A percentile compares a stretch with the other conserved stretches of the same genome.
Conservation (phyloP, 2,888 invertebrate species). For the Entomobrya proxima region DNA sequence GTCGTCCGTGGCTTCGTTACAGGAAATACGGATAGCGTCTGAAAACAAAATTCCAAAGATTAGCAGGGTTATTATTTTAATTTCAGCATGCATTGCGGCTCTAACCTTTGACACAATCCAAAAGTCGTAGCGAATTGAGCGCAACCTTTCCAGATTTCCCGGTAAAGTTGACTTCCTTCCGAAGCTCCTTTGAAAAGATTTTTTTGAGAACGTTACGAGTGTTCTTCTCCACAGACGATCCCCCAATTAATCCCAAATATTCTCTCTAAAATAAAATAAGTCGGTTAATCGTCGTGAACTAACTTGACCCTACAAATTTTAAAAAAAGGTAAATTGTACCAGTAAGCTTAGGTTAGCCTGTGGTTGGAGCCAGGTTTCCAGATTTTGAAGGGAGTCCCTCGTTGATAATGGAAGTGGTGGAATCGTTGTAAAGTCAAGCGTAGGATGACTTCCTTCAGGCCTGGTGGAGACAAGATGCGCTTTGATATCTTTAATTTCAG, state of each 20-base stretch:
- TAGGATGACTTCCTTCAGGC: not conserved
- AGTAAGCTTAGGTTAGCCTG: too few species aligned
- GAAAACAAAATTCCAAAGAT: not conserved
- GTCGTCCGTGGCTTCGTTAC: not conserved
- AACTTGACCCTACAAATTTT: too few species aligned
- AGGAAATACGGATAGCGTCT: not conserved
- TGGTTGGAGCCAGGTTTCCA: too few species aligned
- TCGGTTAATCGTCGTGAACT: too few species aligned
- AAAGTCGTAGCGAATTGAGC: not conserved
- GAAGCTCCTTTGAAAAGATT: not conserved
- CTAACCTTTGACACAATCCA: not conserved
- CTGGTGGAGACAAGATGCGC: not conserved
- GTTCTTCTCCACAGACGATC: not conserved
- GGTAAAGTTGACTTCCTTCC: not conserved
- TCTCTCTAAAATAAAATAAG: not conserved
- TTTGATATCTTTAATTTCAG: not conserved
- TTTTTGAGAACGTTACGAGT: not conserved
- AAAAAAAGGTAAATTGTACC: too few species aligned
- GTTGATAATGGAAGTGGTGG: too few species aligned
- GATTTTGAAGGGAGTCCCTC: too few species aligned
- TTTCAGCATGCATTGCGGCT: not conserved
- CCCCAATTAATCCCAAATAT: not conserved
- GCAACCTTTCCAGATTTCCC: not conserved
- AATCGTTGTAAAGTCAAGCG: not conserved
- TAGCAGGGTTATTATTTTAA: not conserved